Conservation (phyloP, 2,113 vertebrate species). For the Oryzias celebensis region DNA sequence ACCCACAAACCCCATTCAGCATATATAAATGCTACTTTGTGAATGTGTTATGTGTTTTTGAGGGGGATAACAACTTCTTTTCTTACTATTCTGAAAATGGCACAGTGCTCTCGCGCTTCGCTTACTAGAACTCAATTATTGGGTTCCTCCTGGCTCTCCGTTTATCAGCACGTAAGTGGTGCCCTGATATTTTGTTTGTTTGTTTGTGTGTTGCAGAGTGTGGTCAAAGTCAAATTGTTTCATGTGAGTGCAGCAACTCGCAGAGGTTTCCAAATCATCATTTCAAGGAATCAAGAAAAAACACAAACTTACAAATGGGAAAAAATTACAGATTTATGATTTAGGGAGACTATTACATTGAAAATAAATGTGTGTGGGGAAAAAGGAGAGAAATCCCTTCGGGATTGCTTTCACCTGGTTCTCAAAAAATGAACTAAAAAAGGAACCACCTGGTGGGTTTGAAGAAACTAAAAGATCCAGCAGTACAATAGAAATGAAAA, state of each 20-base stretch:
- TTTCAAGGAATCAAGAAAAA: too few species aligned
- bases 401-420: slow-evolving; percentile 36
- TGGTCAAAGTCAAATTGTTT: slow-evolving; percentile 29
- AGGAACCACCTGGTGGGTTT: slow-evolving; percentile 3
- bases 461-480: background rate
- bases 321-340: too few species aligned
- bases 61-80: slow-evolving; percentile 69
- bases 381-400: slow-evolving; percentile 34
- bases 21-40: background rate
- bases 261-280: background rate
- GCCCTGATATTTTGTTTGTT: slow-evolving; percentile 40
- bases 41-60: slow-evolving; percentile 38
- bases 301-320: too few species aligned
- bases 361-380: slow-evolving; percentile 10
- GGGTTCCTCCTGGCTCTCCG: slow-evolving; percentile 60
- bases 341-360: too few species aligned
- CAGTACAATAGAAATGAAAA: background rate
- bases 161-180: slow-evolving; percentile 67
- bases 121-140: slow-evolving; percentile 71
- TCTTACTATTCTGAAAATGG: slow-evolving; percentile 59
- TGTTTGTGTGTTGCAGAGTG: slow-evolving; percentile 16
- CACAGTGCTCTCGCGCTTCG: slow-evolving; percentile 59
- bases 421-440: slow-evolving; percentile 12
- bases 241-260: slow-evolving; percentile 26
- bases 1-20: slow-evolving; percentile 12